A percentile compares a stretch with the other conserved stretches of the same genome.
phyloP scores from a whole-genome alignment of 92 coral and sea anemone species.

The Actinernus sp. region DNA sequence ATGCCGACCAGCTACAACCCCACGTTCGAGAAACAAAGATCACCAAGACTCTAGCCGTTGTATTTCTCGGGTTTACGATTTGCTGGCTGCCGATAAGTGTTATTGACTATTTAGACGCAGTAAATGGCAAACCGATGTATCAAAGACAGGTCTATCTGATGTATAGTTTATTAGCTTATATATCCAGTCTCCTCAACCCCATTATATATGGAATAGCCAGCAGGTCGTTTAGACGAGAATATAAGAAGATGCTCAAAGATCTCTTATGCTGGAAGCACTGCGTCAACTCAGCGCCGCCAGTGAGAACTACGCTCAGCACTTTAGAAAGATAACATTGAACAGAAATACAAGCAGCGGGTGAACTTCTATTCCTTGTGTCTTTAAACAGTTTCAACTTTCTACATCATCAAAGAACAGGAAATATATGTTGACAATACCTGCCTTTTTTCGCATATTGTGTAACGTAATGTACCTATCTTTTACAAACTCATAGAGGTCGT shows the following conservation, averaged over 20 bases:
- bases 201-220: conserved; percentile 76
- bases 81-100: conserved; percentile 77
- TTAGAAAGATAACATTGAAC: too few relatives aligned
- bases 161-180: conserved; percentile 59
- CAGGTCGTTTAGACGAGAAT: conserved; percentile 69
- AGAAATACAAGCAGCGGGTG: too few relatives aligned
- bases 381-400: too few relatives aligned
- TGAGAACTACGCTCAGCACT: too few relatives aligned
- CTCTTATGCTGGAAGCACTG: too few relatives aligned
- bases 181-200: conserved; percentile 66
- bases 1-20: conserved; percentile 29
- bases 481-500: too few relatives aligned
- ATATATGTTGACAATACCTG: too few relatives aligned
- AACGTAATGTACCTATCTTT: too few relatives aligned
- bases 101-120: conserved; percentile 57
- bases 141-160: conserved; percentile 60
- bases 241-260: conserved; percentile 26
- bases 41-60: conserved; percentile 67
- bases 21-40: conserved; percentile 73
- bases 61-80: conserved; percentile 60
- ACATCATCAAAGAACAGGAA: too few relatives aligned
- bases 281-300: too few relatives aligned
- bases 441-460: too few relatives aligned
- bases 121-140: conserved; percentile 36
- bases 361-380: too few relatives aligned